phyloP scores from a whole-genome alignment of 2,888 invertebrate species.

The Osmoderma eremita region DNA sequence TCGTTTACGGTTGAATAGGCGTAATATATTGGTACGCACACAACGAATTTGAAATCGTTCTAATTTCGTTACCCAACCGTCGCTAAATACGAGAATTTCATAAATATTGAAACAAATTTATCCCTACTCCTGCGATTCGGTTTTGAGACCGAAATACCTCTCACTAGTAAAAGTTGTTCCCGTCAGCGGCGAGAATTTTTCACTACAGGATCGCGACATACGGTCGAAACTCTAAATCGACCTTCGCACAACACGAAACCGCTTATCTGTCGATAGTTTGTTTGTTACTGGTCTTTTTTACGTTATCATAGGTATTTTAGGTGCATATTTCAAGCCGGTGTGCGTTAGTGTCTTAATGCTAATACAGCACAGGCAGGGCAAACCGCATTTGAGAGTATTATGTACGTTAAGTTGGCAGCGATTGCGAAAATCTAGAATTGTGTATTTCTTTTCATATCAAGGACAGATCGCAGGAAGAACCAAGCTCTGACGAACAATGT shows the following conservation, averaged over 20 bases:
- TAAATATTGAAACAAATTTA: constrained; percentile 35
- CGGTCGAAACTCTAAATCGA: constrained; percentile 21
- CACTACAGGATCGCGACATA: constrained; percentile 10
- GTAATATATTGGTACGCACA: background rate
- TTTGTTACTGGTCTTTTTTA: constrained; percentile 15
- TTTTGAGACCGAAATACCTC: constrained; percentile 26
- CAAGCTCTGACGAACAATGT: constrained; percentile 2
- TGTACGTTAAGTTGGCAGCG: background rate
- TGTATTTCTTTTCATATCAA: constrained; percentile 8
- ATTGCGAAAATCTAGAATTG: constrained; percentile 20
- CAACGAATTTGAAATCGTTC: constrained; percentile 28
- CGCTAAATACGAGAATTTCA: constrained; percentile 36
- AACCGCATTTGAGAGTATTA: background rate
- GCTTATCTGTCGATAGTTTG: constrained; percentile 2
- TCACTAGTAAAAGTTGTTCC: constrained; percentile 31
- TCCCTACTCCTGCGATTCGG: constrained; percentile 9
- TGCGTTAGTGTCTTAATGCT: background rate
- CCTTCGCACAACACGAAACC: background rate
- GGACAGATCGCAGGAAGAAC: constrained; percentile 7
- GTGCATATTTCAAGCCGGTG: constrained; percentile 4
- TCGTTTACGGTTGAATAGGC: background rate
- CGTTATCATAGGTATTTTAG: constrained; percentile 16
- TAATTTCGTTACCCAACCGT: constrained; percentile 35
- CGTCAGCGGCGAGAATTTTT: constrained; percentile 3
- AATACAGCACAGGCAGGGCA: background rate